Evolutionary conservation across 53 echinoderm and acorn worm genomes (phyloP), one percentile per base, ranked within the genome.

Genomic region (Arbacia lixula): DNA sequence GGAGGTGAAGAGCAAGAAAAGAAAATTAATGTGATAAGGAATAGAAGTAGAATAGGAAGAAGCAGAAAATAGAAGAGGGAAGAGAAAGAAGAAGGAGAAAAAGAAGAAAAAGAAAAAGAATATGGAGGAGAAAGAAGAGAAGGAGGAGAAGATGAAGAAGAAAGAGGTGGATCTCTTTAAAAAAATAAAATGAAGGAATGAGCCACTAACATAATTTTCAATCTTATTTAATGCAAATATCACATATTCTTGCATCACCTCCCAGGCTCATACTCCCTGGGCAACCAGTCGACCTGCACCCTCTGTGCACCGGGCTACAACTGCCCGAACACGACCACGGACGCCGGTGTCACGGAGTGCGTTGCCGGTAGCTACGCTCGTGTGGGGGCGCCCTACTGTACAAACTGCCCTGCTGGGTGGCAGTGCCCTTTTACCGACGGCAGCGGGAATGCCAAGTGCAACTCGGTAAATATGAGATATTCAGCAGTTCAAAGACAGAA

Each of bases 191-290:
- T n/a, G n/a, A n/a, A n/a, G n/a, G n/a, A n/a, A n/a, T n/a, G n/a
- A n/a, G n/a, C n/a, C n/a, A n/a, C n/a, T n/a, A n/a, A n/a, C n/a
- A n/a, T n/a, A n/a, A 10, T 46, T 46, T 46, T 10, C 49, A 46
- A 46, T 46, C 49, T 46, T 46, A 46, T 46, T 46, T 46, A 10
- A 46, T 14, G 49, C 49, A 46, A 46, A 14, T 46, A 14, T 64
- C 12, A 1, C 12, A 3, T 31, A 2, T 32, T 30, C 33, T 12
- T 4, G 5, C 30, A 19, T 11, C 16, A 36, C 27, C 41, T 66
- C 49, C 22, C 33, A 96, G 99, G 99, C 1, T 83, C 99, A 9
- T 98, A 98, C 60, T 94, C 99, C 6, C 72, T 84, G 11, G 99
- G 94, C 22, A 90, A 80, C 75, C 88, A 94, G 71, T 92, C 99